phyloP scores from a whole-genome alignment of 2,888 invertebrate genomes.

The Chrysodeixis includens region DNA sequence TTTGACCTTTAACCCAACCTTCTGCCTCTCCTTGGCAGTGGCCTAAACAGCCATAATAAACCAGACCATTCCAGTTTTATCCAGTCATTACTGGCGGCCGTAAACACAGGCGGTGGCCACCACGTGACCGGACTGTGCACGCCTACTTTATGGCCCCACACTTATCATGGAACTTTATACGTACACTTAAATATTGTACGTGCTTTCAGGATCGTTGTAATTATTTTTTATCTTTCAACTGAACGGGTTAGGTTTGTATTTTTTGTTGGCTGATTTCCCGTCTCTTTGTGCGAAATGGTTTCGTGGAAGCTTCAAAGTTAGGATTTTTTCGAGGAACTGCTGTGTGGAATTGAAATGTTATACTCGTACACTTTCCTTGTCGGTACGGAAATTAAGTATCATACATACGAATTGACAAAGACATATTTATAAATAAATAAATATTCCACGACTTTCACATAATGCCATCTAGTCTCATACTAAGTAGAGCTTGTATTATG shows the following conservation, averaged over 20 bases:
- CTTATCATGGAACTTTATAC: conserved; percentile 63
- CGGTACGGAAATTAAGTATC: too few species aligned
- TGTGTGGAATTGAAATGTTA: too few species aligned
- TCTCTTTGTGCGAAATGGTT: background rate
- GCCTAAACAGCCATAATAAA: conserved; percentile 53
- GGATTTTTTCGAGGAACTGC: too few species aligned
- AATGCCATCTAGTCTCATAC: too few species aligned
- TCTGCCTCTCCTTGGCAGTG: conserved; percentile 30
- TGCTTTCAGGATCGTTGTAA: conserved; percentile 47
- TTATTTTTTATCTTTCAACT: conserved; percentile 47
- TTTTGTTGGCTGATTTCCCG: background rate
- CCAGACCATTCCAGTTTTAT: conserved; percentile 59
- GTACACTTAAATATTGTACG: conserved; percentile 61
- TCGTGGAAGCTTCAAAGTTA: background rate
- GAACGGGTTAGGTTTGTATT: background rate
- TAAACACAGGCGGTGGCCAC: conserved; percentile 59
- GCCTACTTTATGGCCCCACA: conserved; percentile 58
- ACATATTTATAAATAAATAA: too few species aligned
- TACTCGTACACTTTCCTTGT: too few species aligned
- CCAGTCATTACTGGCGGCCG: conserved; percentile 60
- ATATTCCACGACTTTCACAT: too few species aligned
- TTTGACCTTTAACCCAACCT: conserved; percentile 6
- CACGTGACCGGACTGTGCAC: conserved; percentile 58
- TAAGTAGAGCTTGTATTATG: too few species aligned
- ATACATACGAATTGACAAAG: too few species aligned